Conservation (phyloP, 2,797 vertebrate species). For the Cossypha caffra region DNA sequence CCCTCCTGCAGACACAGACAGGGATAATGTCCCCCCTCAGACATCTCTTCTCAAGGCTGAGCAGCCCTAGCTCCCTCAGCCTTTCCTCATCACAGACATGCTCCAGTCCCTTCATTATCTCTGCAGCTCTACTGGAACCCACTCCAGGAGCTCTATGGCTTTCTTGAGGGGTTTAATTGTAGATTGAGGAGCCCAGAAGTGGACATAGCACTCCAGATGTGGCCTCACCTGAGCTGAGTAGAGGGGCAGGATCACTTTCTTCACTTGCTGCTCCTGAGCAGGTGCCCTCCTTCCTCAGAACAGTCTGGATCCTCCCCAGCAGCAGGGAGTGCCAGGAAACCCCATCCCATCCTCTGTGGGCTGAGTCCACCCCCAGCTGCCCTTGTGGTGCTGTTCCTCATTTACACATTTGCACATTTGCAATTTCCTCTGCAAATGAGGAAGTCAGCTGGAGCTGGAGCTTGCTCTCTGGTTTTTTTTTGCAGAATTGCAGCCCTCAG, state of each 20-base stretch:
- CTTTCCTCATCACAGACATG: neutral
- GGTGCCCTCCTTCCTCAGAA: neutral
- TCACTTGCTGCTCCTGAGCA: neutral
- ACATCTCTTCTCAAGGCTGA: neutral
- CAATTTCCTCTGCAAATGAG: neutral
- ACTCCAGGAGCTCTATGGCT: neutral
- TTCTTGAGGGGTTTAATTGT: neutral
- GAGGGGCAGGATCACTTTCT: neutral
- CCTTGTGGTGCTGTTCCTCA: neutral
- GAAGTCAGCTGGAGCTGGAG: neutral
- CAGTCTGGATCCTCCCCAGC: neutral
- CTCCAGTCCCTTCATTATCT: neutral
- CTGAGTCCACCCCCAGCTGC: neutral
- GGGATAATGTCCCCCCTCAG: neutral
- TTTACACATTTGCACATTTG: neutral
- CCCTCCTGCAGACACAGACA: neutral
- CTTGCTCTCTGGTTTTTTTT: neutral
- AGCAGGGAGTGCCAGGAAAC: neutral
- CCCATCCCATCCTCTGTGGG: neutral
- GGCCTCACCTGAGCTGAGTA: neutral
- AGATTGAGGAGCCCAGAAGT: neutral
- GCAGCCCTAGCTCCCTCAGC: neutral
- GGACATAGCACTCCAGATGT: neutral
- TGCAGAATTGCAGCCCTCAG: neutral
- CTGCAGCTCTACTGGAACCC: neutral